Percentiles rank a stretch among this genome's conserved stretches.
These are phyloP conservation scores for Dynastes tityus DNA, from an alignment of 2,888 invertebrate genomes.

Conservation along the genomic window DNA sequence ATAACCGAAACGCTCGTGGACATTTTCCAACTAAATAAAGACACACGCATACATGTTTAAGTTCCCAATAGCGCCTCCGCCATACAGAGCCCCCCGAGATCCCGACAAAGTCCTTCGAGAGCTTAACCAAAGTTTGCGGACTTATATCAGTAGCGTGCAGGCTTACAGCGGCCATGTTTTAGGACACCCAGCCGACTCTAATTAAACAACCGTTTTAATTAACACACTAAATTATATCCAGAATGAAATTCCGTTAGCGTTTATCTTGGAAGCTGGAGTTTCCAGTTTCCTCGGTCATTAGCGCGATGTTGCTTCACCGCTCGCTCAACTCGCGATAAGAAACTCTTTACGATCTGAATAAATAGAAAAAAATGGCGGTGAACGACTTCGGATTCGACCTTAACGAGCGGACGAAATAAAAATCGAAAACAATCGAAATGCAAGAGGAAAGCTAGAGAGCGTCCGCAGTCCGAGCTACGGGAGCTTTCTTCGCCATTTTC, in stretches of 20 bases:
- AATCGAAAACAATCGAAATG: slow-evolving; percentile 41
- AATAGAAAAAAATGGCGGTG: slow-evolving; percentile 33
- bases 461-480: not conserved
- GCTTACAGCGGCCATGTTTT: slow-evolving; percentile 67
- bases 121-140: slow-evolving; percentile 66
- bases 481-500: slow-evolving; percentile 35
- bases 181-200: slow-evolving; percentile 67
- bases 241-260: slow-evolving; percentile 71
- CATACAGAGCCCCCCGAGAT: slow-evolving; percentile 12
- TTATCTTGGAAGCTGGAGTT: slow-evolving; percentile 61
- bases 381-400: slow-evolving; percentile 25
- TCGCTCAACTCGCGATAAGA: slow-evolving; percentile 27
- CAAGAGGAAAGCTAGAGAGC: not conserved
- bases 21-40: slow-evolving; percentile 32
- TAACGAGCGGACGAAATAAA: slow-evolving; percentile 18
- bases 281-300: slow-evolving; percentile 48
- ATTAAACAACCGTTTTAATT: slow-evolving; percentile 73
- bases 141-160: slow-evolving; percentile 69
- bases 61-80: slow-evolving; percentile 36
- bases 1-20: not conserved
- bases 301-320: slow-evolving; percentile 35
- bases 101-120: slow-evolving; percentile 39
- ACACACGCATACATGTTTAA: slow-evolving; percentile 37
- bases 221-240: slow-evolving; percentile 71
- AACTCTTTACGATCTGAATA: slow-evolving; percentile 30